Conservation (phyloP, 2,888 invertebrate genomes). For the Agrilus biguttatus region DNA sequence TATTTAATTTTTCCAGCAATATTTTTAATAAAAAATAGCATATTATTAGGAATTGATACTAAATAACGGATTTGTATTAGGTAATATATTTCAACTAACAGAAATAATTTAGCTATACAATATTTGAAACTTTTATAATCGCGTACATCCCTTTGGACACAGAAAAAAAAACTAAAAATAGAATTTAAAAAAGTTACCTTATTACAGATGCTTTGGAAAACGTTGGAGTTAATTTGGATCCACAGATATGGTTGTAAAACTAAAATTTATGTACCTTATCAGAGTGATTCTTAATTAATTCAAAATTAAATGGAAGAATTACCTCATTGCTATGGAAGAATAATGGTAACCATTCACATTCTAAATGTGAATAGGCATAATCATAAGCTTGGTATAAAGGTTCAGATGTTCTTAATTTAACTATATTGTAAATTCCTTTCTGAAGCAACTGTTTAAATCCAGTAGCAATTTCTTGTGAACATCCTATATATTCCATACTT, state of each 20-base stretch:
- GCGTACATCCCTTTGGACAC: too few relatives aligned
- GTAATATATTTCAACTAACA: too few relatives aligned
- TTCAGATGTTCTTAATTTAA: constrained; percentile 58
- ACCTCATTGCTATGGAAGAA: constrained; percentile 76
- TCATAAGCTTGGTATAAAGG: constrained; percentile 70
- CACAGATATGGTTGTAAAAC: constrained; percentile 60
- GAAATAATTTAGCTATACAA: too few relatives aligned
- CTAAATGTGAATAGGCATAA: constrained; percentile 57
- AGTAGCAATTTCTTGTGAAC: constrained; percentile 38
- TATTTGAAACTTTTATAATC: too few relatives aligned
- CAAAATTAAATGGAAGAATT: constrained; percentile 35
- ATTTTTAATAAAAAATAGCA: too few relatives aligned
- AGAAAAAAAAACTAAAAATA: too few relatives aligned
- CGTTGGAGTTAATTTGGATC: constrained; percentile 43
- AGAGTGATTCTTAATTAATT: constrained; percentile 25
- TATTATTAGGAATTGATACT: too few relatives aligned
- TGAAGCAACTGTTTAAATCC: constrained; percentile 42
- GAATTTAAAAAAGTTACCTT: constrained; percentile 31
- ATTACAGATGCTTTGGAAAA: constrained; percentile 39
- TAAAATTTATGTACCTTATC: constrained; percentile 27
- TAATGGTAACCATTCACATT: constrained; percentile 57
- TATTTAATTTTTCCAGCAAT: too few relatives aligned
- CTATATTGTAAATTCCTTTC: constrained; percentile 45
- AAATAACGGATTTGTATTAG: too few relatives aligned
- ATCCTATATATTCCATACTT: constrained; percentile 45